Evolutionary conservation across 2,888 invertebrate genomes (phyloP).

Genomic region (Ptychoptera contaminata): DNA sequence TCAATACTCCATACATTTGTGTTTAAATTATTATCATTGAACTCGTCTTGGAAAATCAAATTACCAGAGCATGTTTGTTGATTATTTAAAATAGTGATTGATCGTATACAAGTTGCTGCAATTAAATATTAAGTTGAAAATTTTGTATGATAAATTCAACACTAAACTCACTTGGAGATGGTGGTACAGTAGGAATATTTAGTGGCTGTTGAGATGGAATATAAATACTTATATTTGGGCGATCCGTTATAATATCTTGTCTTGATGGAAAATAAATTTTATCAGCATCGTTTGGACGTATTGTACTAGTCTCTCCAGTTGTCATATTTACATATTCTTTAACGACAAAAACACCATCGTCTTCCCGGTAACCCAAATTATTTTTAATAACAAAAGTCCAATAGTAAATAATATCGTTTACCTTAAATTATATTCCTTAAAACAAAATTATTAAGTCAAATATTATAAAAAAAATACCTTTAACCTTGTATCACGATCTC

Average conservation of each 20-base stretch:
- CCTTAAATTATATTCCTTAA: constrained; percentile 20
- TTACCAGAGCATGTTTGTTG: constrained; percentile 33
- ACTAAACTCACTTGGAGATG: too few species aligned
- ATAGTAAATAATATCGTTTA: constrained; percentile 54
- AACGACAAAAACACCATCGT: constrained; percentile 23
- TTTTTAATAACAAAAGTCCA: constrained; percentile 60
- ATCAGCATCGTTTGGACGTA: not conserved
- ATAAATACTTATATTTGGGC: constrained; percentile 7
- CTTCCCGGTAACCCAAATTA: constrained; percentile 50
- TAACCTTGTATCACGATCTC: constrained; percentile 28
- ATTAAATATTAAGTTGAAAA: too few species aligned
- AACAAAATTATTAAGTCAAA: not conserved
- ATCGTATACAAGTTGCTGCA: constrained; percentile 5
- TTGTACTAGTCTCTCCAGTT: not conserved
- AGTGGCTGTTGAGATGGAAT: not conserved
- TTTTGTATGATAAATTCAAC: too few species aligned
- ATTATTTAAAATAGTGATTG: constrained; percentile 23
- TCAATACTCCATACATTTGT: constrained; percentile 39
- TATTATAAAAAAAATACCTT: too few species aligned
- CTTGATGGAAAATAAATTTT: too few species aligned
- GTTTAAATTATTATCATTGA: constrained; percentile 30
- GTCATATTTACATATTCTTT: not conserved
- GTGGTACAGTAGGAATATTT: not conserved
- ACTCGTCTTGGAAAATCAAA: constrained; percentile 45
- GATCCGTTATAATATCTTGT: too few species aligned